A percentile compares a stretch with the other conserved stretches of the same genome.
Conservation (phyloP, 2,888 invertebrate genomes). For the Crematogaster levior region DNA sequence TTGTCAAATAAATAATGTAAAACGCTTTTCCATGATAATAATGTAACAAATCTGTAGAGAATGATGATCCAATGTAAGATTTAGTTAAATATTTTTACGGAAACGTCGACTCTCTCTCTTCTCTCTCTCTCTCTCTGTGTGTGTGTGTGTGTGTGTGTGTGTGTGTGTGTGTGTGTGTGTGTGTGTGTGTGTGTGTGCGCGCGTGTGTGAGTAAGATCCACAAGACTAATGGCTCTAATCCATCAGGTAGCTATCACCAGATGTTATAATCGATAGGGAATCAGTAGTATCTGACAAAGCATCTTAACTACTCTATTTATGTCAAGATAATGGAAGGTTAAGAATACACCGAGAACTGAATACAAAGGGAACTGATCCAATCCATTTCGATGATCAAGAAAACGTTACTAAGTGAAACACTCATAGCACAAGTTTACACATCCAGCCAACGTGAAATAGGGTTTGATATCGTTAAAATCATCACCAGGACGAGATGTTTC, state of each 20-base stretch:
- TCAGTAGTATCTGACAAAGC: constrained; percentile 49
- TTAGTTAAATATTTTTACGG: too few relatives aligned
- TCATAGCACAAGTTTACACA: constrained; percentile 1
- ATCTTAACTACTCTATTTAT: constrained; percentile 47
- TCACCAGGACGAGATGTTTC: constrained; percentile 1
- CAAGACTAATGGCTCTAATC: constrained; percentile 69
- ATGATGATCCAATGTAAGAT: too few relatives aligned
- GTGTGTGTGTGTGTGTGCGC: too few relatives aligned
- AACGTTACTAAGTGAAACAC: background rate
- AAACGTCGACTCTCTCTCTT: too few relatives aligned
- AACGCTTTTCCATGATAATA: background rate
- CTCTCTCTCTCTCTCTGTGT: too few relatives aligned
- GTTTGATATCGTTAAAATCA: constrained; percentile 25
- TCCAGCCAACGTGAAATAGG: background rate
- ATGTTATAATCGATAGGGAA: constrained; percentile 54
- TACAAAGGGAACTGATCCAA: background rate
- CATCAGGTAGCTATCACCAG: constrained; percentile 57
- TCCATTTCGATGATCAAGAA: constrained; percentile 11
- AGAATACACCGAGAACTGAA: background rate
- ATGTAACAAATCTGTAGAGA: background rate
- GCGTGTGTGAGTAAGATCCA: constrained; percentile 12
- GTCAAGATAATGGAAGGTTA: constrained; percentile 44
- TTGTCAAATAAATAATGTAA: background rate
- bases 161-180: too few relatives aligned
- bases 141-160: too few relatives aligned